Evolutionary conservation across 2,113 vertebrate species (phyloP).

Genomic region (Tapirus terrestris): DNA sequence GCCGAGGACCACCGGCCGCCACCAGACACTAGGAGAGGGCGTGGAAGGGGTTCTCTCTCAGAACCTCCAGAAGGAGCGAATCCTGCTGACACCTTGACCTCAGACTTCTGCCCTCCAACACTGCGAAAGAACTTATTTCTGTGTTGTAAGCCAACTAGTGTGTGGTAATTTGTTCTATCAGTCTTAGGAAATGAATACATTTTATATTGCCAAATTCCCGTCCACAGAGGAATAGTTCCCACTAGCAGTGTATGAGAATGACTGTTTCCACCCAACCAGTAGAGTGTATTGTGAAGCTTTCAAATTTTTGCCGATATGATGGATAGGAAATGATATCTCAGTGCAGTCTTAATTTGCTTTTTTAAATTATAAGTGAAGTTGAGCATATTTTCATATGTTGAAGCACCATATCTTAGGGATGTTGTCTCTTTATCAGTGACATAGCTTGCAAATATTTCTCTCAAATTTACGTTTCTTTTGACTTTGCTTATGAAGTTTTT

Average conservation of each 20-base stretch:
- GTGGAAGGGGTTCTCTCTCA: neutral
- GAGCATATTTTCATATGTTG: neutral
- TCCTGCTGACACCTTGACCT: neutral
- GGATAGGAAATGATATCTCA: neutral
- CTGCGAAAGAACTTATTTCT: neutral
- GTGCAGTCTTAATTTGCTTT: neutral
- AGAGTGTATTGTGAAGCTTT: neutral
- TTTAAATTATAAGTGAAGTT: neutral
- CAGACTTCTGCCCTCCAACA: neutral
- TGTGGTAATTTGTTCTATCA: neutral
- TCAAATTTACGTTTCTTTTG: neutral
- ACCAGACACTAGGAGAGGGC: no score
- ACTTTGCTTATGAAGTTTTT: neutral
- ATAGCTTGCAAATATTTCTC: neutral
- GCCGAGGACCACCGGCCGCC: neutral
- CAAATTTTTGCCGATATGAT: no score
- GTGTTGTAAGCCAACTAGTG: neutral
- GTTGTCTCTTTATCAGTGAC: neutral
- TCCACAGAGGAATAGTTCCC: neutral
- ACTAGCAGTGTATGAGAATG: neutral
- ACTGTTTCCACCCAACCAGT: accelerated
- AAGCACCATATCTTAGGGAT: neutral
- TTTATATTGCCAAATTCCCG: neutral
- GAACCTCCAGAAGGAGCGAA: neutral
- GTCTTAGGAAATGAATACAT: neutral